Evolutionary conservation across 2,113 vertebrate genomes (phyloP).

Genomic region (Gorsachius goisagi): DNA sequence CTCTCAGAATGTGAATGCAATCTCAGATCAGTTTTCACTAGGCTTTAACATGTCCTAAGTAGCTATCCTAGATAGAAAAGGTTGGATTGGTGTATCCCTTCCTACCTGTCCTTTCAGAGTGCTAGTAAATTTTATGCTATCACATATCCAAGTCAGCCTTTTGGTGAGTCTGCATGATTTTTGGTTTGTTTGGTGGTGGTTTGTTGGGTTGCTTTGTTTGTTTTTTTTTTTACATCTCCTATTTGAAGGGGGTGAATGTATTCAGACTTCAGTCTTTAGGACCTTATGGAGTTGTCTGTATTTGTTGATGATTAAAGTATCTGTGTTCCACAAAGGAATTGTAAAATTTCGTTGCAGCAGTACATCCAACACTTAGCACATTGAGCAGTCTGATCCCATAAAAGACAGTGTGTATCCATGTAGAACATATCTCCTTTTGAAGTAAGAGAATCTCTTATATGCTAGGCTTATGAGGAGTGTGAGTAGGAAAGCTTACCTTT

Average conservation of each 20-base stretch:
- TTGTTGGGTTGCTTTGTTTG: too few species aligned
- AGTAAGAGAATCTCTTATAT: background rate
- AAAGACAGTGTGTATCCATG: background rate
- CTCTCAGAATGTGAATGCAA: background rate
- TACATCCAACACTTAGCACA: background rate
- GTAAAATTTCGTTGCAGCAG: background rate
- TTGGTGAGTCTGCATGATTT: background rate
- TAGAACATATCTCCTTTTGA: background rate
- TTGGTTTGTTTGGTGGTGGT: too few species aligned
- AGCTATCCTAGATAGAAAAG: background rate
- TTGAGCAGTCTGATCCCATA: background rate
- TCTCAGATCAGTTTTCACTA: background rate
- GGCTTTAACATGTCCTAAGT: background rate
- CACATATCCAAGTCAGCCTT: background rate
- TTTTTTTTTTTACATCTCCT: too few species aligned
- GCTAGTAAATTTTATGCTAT: background rate
- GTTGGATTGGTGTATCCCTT: fast-evolving
- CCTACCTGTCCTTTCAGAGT: background rate
- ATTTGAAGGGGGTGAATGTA: background rate
- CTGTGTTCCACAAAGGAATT: background rate
- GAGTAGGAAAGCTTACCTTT: background rate
- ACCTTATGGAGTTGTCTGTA: background rate
- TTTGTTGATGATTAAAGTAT: background rate
- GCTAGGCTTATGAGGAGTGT: background rate
- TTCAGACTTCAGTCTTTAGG: background rate